Evolutionary conservation across 53 echinoderm and acorn worm species (phyloP).

Genomic region (Holothuria leucospilota): DNA sequence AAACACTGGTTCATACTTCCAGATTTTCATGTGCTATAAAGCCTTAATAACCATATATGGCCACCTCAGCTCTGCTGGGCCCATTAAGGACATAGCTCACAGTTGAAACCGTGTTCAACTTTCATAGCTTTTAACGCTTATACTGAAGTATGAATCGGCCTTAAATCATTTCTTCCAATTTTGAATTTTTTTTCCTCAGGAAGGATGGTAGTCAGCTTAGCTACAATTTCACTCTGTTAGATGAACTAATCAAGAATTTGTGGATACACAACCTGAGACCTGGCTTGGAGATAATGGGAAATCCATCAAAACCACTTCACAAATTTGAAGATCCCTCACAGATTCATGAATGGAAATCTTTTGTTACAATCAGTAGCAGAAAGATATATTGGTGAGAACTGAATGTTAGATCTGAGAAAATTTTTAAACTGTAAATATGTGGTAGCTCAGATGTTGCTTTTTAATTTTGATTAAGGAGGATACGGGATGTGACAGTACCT

Average conservation of each 20-base stretch:
- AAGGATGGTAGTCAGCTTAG: not conserved
- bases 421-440: too few species aligned
- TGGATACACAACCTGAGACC: conserved; percentile 73
- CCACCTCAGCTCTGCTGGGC: too few species aligned
- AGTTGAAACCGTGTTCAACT: too few species aligned
- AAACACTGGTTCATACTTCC: too few species aligned
- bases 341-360: conserved; percentile 74
- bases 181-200: conserved; percentile 31
- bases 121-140: too few species aligned
- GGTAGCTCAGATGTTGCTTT: too few species aligned
- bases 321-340: conserved; percentile 81
- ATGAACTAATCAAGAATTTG: conserved; percentile 72
- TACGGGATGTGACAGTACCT: too few species aligned
- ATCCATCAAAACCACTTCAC: conserved; percentile 89
- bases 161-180: not conserved
- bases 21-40: too few species aligned
- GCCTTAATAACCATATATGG: too few species aligned
- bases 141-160: too few species aligned
- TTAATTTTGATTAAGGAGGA: too few species aligned
- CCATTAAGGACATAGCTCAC: too few species aligned
- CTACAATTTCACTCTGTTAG: conserved; percentile 81
- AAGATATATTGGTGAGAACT: conserved; percentile 84
- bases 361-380: conserved; percentile 76
- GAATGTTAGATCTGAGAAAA: not conserved
- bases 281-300: conserved; percentile 99